These are phyloP conservation scores for Pteronotus mesoamericanus DNA, from an alignment of 2,797 vertebrate genomes.

Conservation along the genomic window DNA sequence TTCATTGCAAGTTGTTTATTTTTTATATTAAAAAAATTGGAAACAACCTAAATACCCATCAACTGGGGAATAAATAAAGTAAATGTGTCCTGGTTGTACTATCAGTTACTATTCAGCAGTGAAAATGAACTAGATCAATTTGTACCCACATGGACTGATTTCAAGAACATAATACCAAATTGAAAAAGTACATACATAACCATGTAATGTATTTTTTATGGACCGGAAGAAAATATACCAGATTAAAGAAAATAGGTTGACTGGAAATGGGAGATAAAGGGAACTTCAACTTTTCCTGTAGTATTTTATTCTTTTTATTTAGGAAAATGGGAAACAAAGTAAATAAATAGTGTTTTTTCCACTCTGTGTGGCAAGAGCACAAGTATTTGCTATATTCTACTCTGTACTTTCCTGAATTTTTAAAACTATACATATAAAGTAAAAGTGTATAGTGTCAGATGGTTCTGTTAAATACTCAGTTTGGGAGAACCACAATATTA, in stretches of 20 bases:
- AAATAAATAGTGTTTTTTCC: constrained; percentile 11
- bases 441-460: background rate
- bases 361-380: background rate
- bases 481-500: background rate
- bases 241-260: constrained; percentile 24
- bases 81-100: background rate
- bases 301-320: background rate
- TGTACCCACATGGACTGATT: background rate
- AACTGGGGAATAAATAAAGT: background rate
- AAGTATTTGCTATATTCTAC: background rate
- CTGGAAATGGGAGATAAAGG: background rate
- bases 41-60: background rate
- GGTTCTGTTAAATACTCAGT: background rate
- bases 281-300: background rate
- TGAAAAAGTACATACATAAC: background rate
- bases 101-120: background rate
- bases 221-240: background rate
- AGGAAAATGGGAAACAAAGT: background rate
- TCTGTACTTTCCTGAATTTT: background rate
- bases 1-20: background rate
- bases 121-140: background rate
- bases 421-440: background rate
- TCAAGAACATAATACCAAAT: background rate
- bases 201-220: background rate
- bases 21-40: background rate